These are phyloP conservation scores for Melitaea cinxia DNA, from an alignment of 1,140 invertebrate genomes.

Conservation along the genomic window DNA sequence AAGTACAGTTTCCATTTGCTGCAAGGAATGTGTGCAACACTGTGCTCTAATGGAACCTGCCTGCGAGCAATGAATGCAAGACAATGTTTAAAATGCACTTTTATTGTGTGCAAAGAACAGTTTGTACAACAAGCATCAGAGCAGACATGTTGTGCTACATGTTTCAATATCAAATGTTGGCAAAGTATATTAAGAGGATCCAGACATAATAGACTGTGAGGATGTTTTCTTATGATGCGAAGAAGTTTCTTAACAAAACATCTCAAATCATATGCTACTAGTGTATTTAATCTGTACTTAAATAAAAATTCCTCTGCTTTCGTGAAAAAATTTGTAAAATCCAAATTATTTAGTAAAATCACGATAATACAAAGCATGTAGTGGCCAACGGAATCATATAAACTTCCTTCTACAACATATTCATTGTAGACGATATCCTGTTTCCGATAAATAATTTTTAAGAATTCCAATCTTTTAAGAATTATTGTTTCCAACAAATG, in stretches of 20 bases:
- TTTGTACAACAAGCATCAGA: constrained; percentile 43
- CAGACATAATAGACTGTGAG: constrained; percentile 37
- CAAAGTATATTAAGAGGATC: constrained; percentile 53
- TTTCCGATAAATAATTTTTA: constrained; percentile 56
- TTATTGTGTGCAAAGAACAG: constrained; percentile 54
- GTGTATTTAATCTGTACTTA: constrained; percentile 49
- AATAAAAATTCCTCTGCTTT: constrained; percentile 61
- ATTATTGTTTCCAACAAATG: constrained; percentile 61
- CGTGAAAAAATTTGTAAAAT: constrained; percentile 54
- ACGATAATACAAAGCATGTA: constrained; percentile 81
- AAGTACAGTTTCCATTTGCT: constrained; percentile 82
- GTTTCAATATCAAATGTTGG: constrained; percentile 60
- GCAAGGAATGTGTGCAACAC: constrained; percentile 80
- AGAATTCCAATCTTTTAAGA: constrained; percentile 52
- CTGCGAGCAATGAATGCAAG: constrained; percentile 77
- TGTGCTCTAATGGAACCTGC: constrained; percentile 78
- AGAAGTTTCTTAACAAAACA: constrained; percentile 69
- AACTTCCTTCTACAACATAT: constrained; percentile 83
- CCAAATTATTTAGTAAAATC: constrained; percentile 47
- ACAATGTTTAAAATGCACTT: constrained; percentile 81
- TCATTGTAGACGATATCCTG: constrained; percentile 62
- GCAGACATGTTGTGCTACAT: constrained; percentile 60
- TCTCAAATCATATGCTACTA: constrained; percentile 61
- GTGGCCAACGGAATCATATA: constrained; percentile 82
- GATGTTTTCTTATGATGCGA: constrained; percentile 53